Conservation (phyloP, 1,140 invertebrate species). For the Scaptomyza hsui region DNA sequence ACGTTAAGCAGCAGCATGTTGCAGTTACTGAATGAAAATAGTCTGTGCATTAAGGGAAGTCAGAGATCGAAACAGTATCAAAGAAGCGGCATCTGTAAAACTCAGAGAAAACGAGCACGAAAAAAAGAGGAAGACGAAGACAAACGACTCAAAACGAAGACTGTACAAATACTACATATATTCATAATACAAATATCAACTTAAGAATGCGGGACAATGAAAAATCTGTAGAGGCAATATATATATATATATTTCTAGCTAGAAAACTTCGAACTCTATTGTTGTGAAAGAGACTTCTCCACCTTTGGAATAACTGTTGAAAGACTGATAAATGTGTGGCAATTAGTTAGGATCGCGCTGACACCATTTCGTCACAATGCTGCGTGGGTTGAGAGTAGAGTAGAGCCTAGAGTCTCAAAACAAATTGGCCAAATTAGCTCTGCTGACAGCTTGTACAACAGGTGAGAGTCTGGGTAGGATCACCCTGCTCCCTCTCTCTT, state of each 20-base stretch:
- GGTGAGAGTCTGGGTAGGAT: constrained; percentile 34
- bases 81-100: constrained; percentile 54
- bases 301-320: constrained; percentile 29
- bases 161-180: constrained; percentile 7
- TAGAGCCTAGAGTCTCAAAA: constrained; percentile 29
- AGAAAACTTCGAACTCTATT: constrained; percentile 36
- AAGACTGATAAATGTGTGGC: constrained; percentile 71
- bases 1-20: not conserved
- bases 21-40: constrained; percentile 65
- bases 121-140: not conserved
- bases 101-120: too few species aligned
- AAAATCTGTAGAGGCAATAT: constrained; percentile 53
- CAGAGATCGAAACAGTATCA: constrained; percentile 44
- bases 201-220: constrained; percentile 31
- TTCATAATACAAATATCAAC: constrained; percentile 57
- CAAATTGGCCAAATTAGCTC: constrained; percentile 61
- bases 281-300: constrained; percentile 23
- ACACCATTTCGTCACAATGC: constrained; percentile 75
- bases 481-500: not conserved
- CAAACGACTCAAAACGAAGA: constrained; percentile 3
- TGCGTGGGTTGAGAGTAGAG: not conserved
- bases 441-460: constrained; percentile 57
- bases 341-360: constrained; percentile 63
- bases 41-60: constrained; percentile 57
- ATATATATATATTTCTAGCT: constrained; percentile 42